Percentiles rank a stretch among this genome's conserved stretches.
phyloP scores from a whole-genome alignment of 37 sponge, comb jelly and placozoan genomes.

The Crambe crambe region DNA sequence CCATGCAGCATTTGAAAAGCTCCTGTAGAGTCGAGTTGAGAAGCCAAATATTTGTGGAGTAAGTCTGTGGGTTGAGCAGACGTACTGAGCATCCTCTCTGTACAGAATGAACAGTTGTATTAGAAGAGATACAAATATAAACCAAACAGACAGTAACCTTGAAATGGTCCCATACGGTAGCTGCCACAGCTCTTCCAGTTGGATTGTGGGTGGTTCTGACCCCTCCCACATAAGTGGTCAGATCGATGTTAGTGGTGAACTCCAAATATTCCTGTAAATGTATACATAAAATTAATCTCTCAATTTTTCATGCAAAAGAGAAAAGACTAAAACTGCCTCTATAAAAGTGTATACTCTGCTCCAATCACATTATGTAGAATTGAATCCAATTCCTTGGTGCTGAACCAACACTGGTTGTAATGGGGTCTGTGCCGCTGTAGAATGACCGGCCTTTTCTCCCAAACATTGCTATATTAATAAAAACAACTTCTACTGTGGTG shows the following conservation, averaged over 20 bases:
- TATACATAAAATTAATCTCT: neutral
- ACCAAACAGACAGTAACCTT: slow-evolving; percentile 40
- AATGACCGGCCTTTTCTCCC: slow-evolving; percentile 90
- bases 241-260: slow-evolving; percentile 82
- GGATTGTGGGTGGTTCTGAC: slow-evolving; percentile 85
- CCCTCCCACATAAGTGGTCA: slow-evolving; percentile 85
- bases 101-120: slow-evolving; percentile 5
- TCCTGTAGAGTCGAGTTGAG: slow-evolving; percentile 90
- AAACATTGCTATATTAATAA: slow-evolving; percentile 57
- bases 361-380: slow-evolving; percentile 77
- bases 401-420: slow-evolving; percentile 86
- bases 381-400: slow-evolving; percentile 73
- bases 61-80: slow-evolving; percentile 94
- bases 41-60: slow-evolving; percentile 75
- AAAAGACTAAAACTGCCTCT: neutral
- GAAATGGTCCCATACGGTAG: slow-evolving; percentile 80
- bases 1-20: slow-evolving; percentile 82
- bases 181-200: slow-evolving; percentile 74
- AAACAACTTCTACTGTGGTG: neutral
- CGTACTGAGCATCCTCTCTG: slow-evolving; percentile 91
- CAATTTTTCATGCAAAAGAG: neutral
- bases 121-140: slow-evolving; percentile 1
- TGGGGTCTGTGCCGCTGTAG: slow-evolving; percentile 52
- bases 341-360: neutral
- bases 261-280: slow-evolving; percentile 69